These are phyloP conservation scores for Streptopelia turtur DNA, from an alignment of 2,797 vertebrate genomes.

Conservation along the genomic window DNA sequence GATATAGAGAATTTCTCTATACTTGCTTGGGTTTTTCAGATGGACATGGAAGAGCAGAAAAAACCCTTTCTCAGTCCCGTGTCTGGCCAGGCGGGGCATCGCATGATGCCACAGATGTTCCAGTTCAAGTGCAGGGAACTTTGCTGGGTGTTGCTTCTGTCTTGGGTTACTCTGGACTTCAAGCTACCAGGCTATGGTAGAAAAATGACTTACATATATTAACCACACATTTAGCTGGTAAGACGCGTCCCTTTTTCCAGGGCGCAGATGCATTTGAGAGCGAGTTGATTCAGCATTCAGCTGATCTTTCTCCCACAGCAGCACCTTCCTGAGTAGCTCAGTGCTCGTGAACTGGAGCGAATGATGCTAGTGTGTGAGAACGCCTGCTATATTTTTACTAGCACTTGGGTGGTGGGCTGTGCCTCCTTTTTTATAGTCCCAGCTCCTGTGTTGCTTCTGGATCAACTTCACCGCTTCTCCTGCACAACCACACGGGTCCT, in stretches of 20 bases:
- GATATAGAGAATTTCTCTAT: not conserved
- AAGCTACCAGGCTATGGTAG: not conserved
- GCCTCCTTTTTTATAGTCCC: not conserved
- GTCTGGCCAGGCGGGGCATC: not conserved
- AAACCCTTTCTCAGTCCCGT: not conserved
- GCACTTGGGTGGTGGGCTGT: not conserved
- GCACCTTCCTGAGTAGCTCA: not conserved
- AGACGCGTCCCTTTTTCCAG: not conserved
- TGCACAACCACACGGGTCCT: not conserved
- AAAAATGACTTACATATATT: not conserved
- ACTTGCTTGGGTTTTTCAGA: not conserved
- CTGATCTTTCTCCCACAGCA: not conserved
- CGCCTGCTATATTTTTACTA: not conserved
- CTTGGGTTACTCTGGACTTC: not conserved
- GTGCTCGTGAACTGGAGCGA: not conserved
- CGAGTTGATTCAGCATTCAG: not conserved
- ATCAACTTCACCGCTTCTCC: not conserved
- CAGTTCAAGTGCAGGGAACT: not conserved
- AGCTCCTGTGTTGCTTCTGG: not conserved
- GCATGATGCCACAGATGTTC: not conserved
- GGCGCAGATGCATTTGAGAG: not conserved
- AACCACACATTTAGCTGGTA: not conserved
- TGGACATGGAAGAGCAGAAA: not conserved
- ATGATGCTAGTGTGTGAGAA: not conserved
- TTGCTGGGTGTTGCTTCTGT: not conserved